A percentile compares a stretch with the other conserved stretches of the same genome.
These are phyloP conservation scores for Anthonomus grandis DNA, from an alignment of 1,140 invertebrate species.

Conservation along the genomic window DNA sequence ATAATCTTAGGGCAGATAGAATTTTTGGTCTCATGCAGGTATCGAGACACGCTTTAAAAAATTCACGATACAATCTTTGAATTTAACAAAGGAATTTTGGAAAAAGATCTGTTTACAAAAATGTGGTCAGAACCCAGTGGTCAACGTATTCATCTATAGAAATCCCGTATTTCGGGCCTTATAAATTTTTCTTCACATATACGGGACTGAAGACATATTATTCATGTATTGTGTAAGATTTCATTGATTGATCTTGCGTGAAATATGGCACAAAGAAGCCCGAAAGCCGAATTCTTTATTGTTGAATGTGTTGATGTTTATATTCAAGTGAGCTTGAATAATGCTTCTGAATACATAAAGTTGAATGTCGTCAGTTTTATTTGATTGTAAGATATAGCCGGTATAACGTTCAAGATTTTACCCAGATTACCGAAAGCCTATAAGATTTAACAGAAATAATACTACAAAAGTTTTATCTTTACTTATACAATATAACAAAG, in stretches of 20 bases:
- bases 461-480: no score
- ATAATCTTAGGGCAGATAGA: no score
- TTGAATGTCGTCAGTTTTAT: slow-evolving; percentile 22
- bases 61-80: no score
- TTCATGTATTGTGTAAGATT: slow-evolving; percentile 7
- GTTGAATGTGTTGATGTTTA: slow-evolving; percentile 25
- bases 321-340: slow-evolving; percentile 30
- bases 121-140: slow-evolving; percentile 27
- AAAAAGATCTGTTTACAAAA: slow-evolving; percentile 27
- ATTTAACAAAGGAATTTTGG: no score
- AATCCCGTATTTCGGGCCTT: slow-evolving; percentile 6
- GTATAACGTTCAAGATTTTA: slow-evolving; percentile 21
- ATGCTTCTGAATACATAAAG: slow-evolving; percentile 17
- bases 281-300: slow-evolving; percentile 25
- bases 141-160: slow-evolving; percentile 23
- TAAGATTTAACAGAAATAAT: no score
- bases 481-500: no score
- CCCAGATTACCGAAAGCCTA: slow-evolving; percentile 9
- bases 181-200: slow-evolving; percentile 21
- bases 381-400: slow-evolving; percentile 24
- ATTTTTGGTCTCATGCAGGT: no score
- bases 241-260: slow-evolving; percentile 23
- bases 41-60: no score
- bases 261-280: slow-evolving; percentile 25
- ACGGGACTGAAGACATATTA: slow-evolving; percentile 1